Evolutionary conservation across 2,113 vertebrate species (phyloP), one percentile per base, ranked within the genome.

Genomic region (Spermophilus dauricus): DNA sequence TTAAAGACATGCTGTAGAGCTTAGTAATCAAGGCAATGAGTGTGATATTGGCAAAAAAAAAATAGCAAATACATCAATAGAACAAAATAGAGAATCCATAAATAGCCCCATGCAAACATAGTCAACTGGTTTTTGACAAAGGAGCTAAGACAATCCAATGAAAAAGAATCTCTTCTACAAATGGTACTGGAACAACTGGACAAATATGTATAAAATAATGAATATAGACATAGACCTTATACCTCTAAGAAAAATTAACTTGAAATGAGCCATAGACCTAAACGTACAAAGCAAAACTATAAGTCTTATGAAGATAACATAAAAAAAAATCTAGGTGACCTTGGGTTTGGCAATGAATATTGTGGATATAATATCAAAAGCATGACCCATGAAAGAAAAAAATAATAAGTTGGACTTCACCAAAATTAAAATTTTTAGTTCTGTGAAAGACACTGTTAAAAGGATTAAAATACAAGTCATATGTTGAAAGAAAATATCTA

Each of bases 391-490:
- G 51, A 95, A 75, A 93, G 82, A 61, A 72, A 86, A 56, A 84
- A 51, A 24, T 67, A 51, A 24, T 67, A 73, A 61, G 0, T 11
- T 89, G 67, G 45, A 39, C 32, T 86, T 94, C 34, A 72, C 91
- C 81, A 91, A 94, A 91, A 51, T 80, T 45, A 73, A 69, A 94
- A 87, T 65, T 11, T 69, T 90, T 8, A 45, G 39, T 34, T 13
- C 8, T 77, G 1, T 90, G 45, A 87, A 63, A 90, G 30, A 77
- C 6, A 61, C 53, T 83, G 28, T 73, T 63, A 87, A 77, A 45
- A 93, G 28, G 90, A 58, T 91, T 24, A 88, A 91, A 78, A 86
- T 16, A 63, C 20, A 91, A 80, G 48, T 28, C 63, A 80, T 7
- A 81, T 14, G 32, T 48, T 76, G 30, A 56, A 42, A 81, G 63